Evolutionary conservation across 2,113 vertebrate species (phyloP), one percentile per base, ranked within the genome.

Genomic region (human): DNA sequence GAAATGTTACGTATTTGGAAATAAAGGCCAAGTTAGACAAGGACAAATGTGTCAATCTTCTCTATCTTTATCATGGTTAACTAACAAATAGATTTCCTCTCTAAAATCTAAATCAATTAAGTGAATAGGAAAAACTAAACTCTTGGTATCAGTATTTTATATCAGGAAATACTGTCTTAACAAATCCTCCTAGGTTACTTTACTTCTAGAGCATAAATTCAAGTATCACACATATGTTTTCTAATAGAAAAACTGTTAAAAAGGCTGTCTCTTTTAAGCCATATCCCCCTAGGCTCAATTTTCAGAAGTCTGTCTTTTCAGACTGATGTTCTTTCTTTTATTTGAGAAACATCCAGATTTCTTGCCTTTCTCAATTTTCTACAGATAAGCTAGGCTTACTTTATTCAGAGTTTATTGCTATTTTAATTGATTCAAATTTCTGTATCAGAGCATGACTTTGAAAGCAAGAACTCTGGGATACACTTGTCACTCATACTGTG

Each of bases 261-360:
- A 84, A 79, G 50, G 0, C 18, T 57, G 16, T 32, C 52, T 82
- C 35, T 85, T 45, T 89, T 68, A 83, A 94, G 18, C 25, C 27
- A 70, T 55, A 23, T n/a, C 22, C 55, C 40, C 50, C 87, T 93
- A 32, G 57, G 32, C 59, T 96, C 80, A 52, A 68, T 89, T 90
- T 91, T 84, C 78, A 59, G 6, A 76, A 80, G 35, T 78, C 38
- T 89, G 43, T 80, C 83, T 94, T 92, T 97, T 75, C 82, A 89
- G 48, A 75, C 32, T 90, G 96, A 90, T 94, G 64, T 32, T 95
- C 86, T 87, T 98, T 40, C 35, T 89, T 4, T 0, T 52, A 97
- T 10, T 43, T 45, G 73, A 80, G 79, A 98, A 96, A 97, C 90
- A 96, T 97, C 68, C 87, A 64, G 95, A 90, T 92, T 80, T 0